A percentile compares a stretch with the other conserved stretches of the same genome.
phyloP scores from a whole-genome alignment of 2,888 invertebrate species.

The Pedicia rivosa region DNA sequence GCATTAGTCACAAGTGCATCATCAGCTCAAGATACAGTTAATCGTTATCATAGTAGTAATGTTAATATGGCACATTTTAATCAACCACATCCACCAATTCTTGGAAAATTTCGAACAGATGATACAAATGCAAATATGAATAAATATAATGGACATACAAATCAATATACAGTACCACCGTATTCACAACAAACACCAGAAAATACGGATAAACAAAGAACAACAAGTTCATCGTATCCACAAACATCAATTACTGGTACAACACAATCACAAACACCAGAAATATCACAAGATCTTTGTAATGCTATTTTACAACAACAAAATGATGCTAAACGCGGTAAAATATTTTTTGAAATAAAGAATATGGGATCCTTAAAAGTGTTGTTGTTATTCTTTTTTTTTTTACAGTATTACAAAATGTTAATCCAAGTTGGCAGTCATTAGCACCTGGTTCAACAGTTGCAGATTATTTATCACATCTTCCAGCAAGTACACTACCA shows the following conservation, averaged over 20 bases:
- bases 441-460: constrained; percentile 60
- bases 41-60: constrained; percentile 23
- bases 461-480: constrained; percentile 68
- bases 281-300: constrained; percentile 29
- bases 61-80: constrained; percentile 35
- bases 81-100: constrained; percentile 34
- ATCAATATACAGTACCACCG: constrained; percentile 12
- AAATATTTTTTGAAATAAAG: constrained; percentile 9
- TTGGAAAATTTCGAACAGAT: constrained; percentile 45
- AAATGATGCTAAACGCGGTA: constrained; percentile 24
- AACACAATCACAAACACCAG: constrained; percentile 20
- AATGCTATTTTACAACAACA: constrained; percentile 29
- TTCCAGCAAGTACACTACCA: constrained; percentile 56
- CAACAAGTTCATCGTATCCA: constrained; percentile 16
- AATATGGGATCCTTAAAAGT: background rate
- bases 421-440: constrained; percentile 27
- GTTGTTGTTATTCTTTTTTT: background rate
- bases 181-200: constrained; percentile 10
- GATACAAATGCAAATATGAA: constrained; percentile 35
- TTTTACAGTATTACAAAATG: constrained; percentile 25
- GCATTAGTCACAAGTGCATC: constrained; percentile 41
- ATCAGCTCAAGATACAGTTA: constrained; percentile 18
- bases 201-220: constrained; percentile 3
- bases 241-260: constrained; percentile 17
- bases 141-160: constrained; percentile 34